Evolutionary conservation across 2,888 invertebrate genomes (phyloP).

Genomic region (Dolichomitus sp.): DNA sequence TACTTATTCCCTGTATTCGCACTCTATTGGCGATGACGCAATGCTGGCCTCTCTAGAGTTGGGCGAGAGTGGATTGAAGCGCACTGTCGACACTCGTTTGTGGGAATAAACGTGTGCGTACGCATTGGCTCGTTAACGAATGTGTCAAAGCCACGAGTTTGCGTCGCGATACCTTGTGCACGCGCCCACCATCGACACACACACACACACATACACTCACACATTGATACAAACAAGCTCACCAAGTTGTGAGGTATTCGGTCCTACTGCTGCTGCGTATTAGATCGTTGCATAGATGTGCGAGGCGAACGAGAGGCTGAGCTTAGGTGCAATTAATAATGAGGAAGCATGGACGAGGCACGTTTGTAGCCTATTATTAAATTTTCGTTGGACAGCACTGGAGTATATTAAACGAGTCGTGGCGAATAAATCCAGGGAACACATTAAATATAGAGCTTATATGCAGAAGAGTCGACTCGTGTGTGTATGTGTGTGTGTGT

Average conservation of each 20-base stretch:
- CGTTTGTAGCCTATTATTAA: slow-evolving; percentile 58
- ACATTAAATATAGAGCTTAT: slow-evolving; percentile 47
- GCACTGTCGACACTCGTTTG: slow-evolving; percentile 6
- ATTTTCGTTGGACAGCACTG: slow-evolving; percentile 32
- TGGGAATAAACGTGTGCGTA: slow-evolving; percentile 21
- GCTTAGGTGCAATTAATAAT: slow-evolving; percentile 50
- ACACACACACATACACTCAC: background rate
- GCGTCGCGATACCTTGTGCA: slow-evolving; percentile 8
- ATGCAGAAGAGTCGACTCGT: slow-evolving; percentile 7
- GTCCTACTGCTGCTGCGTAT: slow-evolving; percentile 31
- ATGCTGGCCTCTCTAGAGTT: slow-evolving; percentile 18
- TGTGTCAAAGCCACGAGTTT: slow-evolving; percentile 48
- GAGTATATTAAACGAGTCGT: slow-evolving; percentile 42
- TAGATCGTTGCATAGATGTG: slow-evolving; percentile 9
- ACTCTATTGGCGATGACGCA: slow-evolving; percentile 25
- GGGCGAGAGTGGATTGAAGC: slow-evolving; percentile 33
- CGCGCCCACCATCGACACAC: background rate
- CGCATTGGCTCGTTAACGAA: slow-evolving; percentile 38
- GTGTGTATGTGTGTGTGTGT: slow-evolving; percentile 14
- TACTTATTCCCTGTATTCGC: slow-evolving; percentile 4
- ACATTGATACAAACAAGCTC: background rate
- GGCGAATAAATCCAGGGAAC: slow-evolving; percentile 48
- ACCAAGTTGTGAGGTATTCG: background rate
- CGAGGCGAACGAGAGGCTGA: slow-evolving; percentile 12
- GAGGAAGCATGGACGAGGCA: slow-evolving; percentile 36